Conservation (phyloP, 2,888 invertebrate species). For the Syrphus vitripennis region DNA sequence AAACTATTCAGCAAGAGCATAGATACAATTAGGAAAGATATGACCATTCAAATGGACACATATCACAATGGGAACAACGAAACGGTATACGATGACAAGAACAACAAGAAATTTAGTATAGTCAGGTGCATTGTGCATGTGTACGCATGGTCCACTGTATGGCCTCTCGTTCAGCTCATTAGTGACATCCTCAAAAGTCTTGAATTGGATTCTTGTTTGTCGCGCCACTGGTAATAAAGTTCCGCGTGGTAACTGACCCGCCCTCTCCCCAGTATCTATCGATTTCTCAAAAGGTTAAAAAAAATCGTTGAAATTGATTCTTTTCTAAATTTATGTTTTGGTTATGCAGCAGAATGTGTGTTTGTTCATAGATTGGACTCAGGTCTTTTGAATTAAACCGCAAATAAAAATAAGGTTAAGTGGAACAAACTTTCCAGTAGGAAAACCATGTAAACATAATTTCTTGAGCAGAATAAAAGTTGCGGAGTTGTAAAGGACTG, state of each 20-base stretch:
- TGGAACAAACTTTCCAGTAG: not conserved
- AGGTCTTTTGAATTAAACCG: constrained; percentile 2
- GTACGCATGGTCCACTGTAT: no score
- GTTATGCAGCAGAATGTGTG: not conserved
- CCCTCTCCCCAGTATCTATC: not conserved
- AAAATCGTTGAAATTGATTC: constrained; percentile 9
- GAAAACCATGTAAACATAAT: no score
- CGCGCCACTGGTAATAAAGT: constrained; percentile 59
- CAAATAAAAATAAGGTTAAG: not conserved
- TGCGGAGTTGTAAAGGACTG: no score
- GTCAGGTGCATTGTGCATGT: constrained; percentile 32
- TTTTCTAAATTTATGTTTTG: not conserved
- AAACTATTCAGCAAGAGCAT: constrained; percentile 47
- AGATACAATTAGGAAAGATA: constrained; percentile 54
- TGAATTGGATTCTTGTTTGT: constrained; percentile 45
- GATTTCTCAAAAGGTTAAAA: not conserved
- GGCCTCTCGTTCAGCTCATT: constrained; percentile 32
- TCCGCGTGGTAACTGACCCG: constrained; percentile 13
- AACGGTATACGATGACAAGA: not conserved
- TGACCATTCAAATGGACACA: constrained; percentile 47
- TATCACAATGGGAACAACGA: constrained; percentile 33
- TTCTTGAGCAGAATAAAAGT: no score
- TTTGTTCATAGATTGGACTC: not conserved
- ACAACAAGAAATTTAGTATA: not conserved
- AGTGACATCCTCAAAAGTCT: constrained; percentile 15